Conservation (phyloP, 2,113 vertebrate species). For the Circaetus gallicus region DNA sequence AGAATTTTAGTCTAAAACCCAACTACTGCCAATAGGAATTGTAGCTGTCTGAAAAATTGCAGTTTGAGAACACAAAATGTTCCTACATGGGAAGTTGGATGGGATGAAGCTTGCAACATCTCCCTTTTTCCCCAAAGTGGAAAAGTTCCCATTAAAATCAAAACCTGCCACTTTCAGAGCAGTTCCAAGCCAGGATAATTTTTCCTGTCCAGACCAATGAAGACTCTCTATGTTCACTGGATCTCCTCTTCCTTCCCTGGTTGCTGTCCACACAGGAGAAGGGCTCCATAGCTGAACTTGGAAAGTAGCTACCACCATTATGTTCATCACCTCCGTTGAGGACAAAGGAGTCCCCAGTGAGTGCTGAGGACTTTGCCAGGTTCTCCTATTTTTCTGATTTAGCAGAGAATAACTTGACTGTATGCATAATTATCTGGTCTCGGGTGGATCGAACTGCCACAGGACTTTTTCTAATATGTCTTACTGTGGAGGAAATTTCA, state of each 20-base stretch:
- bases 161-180: neutral
- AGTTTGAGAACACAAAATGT: neutral
- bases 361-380: neutral
- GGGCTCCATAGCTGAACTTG: neutral
- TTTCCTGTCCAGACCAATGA: neutral
- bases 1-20: neutral
- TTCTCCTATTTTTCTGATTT: neutral
- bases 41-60: neutral
- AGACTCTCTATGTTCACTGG: neutral
- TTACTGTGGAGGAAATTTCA: neutral
- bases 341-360: neutral
- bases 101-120: neutral
- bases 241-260: neutral
- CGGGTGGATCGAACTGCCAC: rapidly evolving
- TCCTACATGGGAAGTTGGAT: neutral
- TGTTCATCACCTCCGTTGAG: neutral
- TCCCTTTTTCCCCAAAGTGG: neutral
- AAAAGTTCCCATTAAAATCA: neutral
- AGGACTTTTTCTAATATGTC: neutral
- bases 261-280: neutral
- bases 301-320: neutral
- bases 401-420: neutral
- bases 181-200: neutral
- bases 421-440: neutral
- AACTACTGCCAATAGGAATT: neutral